These are phyloP conservation scores for Rhinogobio ventralis DNA, from an alignment of 2,797 vertebrate genomes.

Conservation along the genomic window DNA sequence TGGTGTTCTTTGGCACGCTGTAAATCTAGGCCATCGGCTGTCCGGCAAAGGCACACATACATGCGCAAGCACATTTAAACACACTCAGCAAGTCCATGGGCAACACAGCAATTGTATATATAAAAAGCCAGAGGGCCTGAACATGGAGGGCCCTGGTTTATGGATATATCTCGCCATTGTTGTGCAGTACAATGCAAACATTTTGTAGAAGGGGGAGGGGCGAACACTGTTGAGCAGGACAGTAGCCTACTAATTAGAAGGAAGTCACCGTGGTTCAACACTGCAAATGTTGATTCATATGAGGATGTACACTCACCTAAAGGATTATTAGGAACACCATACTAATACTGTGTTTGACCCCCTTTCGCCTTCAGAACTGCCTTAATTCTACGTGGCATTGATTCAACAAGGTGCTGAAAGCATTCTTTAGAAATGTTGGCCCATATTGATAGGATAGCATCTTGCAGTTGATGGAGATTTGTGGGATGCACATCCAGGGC, in stretches of 20 bases:
- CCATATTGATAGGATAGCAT: too few species aligned
- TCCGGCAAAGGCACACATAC: slow-evolving; percentile 36
- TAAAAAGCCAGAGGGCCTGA: slow-evolving; percentile 16
- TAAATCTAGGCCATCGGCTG: slow-evolving; percentile 56
- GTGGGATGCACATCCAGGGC: too few species aligned
- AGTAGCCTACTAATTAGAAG: slow-evolving; percentile 21
- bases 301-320: slow-evolving; percentile 6
- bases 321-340: too few species aligned
- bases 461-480: too few species aligned
- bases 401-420: too few species aligned
- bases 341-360: too few species aligned
- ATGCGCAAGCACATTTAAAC: slow-evolving; percentile 31
- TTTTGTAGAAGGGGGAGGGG: background rate
- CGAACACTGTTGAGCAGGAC: background rate
- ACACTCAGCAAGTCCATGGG: background rate
- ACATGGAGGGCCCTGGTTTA: slow-evolving; percentile 4
- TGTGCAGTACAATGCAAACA: slow-evolving; percentile 3
- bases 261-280: background rate
- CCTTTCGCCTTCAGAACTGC: too few species aligned
- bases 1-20: slow-evolving; percentile 56
- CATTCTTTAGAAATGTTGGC: too few species aligned
- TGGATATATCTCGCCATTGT: slow-evolving; percentile 20
- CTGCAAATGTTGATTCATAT: slow-evolving; percentile 5
- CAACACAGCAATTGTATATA: slow-evolving; percentile 17
- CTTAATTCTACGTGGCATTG: too few species aligned